A percentile compares a stretch with the other conserved stretches of the same genome.
Evolutionary conservation across 2,113 vertebrate genomes (phyloP).

Genomic region (Anthoscopus minutus): DNA sequence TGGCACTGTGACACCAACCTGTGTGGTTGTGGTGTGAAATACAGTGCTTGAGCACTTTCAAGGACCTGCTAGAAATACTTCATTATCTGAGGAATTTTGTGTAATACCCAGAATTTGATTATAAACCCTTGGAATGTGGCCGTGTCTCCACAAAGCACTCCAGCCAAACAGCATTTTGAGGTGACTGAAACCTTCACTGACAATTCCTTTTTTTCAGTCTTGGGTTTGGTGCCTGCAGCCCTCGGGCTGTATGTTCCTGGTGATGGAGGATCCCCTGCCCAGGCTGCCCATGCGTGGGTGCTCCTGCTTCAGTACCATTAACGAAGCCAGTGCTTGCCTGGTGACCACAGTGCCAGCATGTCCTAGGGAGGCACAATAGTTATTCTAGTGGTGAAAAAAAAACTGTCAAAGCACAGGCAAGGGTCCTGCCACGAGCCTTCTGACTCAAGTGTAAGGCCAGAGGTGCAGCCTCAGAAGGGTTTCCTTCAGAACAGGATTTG

Average conservation of each 20-base stretch:
- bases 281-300: not conserved
- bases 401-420: not conserved
- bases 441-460: not conserved
- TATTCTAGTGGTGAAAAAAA: not conserved
- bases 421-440: not conserved
- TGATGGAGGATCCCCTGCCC: not conserved
- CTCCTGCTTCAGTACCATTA: not conserved
- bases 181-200: not conserved
- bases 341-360: accelerated
- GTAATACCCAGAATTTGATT: slow-evolving; percentile 12
- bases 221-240: not conserved
- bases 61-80: slow-evolving; percentile 19
- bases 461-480: not conserved
- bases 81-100: slow-evolving; percentile 46
- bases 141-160: not conserved
- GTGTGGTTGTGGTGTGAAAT: no score
- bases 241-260: not conserved
- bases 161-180: not conserved
- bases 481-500: not conserved
- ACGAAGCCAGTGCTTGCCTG: not conserved
- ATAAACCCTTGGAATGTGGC: slow-evolving; percentile 5
- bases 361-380: not conserved
- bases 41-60: not conserved
- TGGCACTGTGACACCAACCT: not conserved
- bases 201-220: not conserved